Evolutionary conservation across 2,888 invertebrate genomes (phyloP), one percentile per base, ranked within the genome.

Genomic region (Syrista parreyssii): DNA sequence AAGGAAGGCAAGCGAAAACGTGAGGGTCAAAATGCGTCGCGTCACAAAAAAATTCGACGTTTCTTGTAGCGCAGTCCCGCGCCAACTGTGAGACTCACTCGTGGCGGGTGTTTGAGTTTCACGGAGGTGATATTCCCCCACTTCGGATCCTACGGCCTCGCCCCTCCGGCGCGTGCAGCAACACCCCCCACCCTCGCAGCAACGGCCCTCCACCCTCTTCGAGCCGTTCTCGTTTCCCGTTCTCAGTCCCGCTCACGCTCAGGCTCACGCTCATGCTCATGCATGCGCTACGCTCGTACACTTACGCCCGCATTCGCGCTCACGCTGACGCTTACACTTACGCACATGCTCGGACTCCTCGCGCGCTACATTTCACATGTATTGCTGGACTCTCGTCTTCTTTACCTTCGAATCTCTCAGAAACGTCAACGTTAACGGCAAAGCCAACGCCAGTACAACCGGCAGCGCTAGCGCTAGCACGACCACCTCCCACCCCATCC

Each of bases 11-110:
- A n/a, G 34, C n/a, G 71, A 71, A 9, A 71, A 71, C 31, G 73
- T 35, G 73, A 11, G 35, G 73, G 15, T 12, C n/a, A 73, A 12
- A 34, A 35, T 73, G 73, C 35, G 34, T 73, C 71, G 73, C 73
- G 73, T 73, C 4, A 73, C 73, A 73, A 34, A 34, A 71, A 73
- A 30, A 34, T 34, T 31, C 84, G 85, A 87, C 84, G 84, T 86
- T 88, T 85, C 84, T 90, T 87, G 87, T 89, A 90, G 91, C 91
- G 91, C 91, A 88, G 89, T 90, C 90, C 89, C 90, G 91, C 91
- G 91, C 91, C 88, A 89, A 91, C 91, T 91, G 91, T 86, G 87
- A 88, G 85, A 81, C 85, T 79, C 78, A 80, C 82, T 77, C 84
- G 82, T 68, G 77, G 74, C 76, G 78, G 68, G 76, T 68, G 78